Conservation (phyloP, 2,113 vertebrate genomes). For the Pleuronectes platessa region DNA sequence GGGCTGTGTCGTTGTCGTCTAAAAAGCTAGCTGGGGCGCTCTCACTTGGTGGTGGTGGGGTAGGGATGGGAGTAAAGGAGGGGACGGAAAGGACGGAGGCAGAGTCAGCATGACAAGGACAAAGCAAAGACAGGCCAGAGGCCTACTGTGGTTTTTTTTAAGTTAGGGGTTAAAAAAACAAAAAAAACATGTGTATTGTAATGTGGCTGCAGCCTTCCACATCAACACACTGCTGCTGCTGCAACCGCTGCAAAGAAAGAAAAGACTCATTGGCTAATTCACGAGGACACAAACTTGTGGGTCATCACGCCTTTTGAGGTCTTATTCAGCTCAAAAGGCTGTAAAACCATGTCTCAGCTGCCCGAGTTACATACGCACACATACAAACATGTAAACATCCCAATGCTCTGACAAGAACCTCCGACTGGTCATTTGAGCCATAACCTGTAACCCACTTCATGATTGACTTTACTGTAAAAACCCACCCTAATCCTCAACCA, state of each 20-base stretch:
- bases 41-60: slow-evolving; percentile 1
- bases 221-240: slow-evolving; percentile 19
- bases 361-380: not conserved
- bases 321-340: not conserved
- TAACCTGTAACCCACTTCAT: slow-evolving; percentile 1
- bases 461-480: no score
- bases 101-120: slow-evolving; percentile 58
- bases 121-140: slow-evolving; percentile 57
- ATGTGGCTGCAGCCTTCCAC: slow-evolving; percentile 35
- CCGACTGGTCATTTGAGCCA: slow-evolving; percentile 16
- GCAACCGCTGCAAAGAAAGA: slow-evolving; percentile 22
- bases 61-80: not conserved
- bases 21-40: slow-evolving; percentile 53
- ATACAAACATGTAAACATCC: not conserved
- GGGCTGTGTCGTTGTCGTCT: not conserved
- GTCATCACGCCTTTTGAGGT: slow-evolving; percentile 12
- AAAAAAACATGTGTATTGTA: slow-evolving; percentile 12
- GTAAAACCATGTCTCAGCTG: not conserved
- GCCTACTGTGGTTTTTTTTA: slow-evolving; percentile 13
- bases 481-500: no score
- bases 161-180: not conserved
- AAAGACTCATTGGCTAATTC: slow-evolving; percentile 34
- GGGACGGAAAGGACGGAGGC: slow-evolving; percentile 4
- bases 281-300: slow-evolving; percentile 11
- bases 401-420: not conserved